A percentile compares a stretch with the other conserved stretches of the same genome.
Evolutionary conservation across 2,113 vertebrate genomes (phyloP).

Genomic region (Heptranchias perlo): DNA sequence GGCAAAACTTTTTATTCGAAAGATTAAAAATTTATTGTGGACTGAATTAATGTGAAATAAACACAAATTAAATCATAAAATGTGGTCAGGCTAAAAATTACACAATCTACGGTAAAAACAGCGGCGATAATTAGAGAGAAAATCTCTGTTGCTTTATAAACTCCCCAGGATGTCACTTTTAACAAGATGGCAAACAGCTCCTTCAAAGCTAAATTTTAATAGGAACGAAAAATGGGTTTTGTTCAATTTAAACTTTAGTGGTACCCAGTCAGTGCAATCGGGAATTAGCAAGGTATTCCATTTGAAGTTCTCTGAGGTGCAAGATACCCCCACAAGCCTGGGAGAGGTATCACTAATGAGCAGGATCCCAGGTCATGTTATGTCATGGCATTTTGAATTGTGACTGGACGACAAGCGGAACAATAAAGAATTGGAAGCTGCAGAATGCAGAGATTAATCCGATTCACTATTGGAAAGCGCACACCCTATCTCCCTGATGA

Average conservation of each 20-base stretch:
- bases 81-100: no score
- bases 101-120: no score
- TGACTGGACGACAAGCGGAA: not conserved
- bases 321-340: not conserved
- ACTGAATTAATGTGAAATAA: no score
- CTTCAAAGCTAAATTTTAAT: not conserved
- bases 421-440: not conserved
- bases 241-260: not conserved
- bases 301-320: not conserved
- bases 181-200: not conserved
- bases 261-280: not conserved
- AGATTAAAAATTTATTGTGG: no score
- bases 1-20: no score
- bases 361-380: not conserved
- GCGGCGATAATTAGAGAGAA: no score
- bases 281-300: not conserved
- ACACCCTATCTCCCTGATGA: no score
- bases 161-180: no score
- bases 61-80: no score
- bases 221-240: not conserved
- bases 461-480: not conserved
- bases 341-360: not conserved
- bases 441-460: not conserved
- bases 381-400: not conserved
- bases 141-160: no score